Evolutionary conservation across 64 coral and sea anemone species (phyloP), one percentile per base, ranked within the genome.

Genomic region (Trachythela sp.): DNA sequence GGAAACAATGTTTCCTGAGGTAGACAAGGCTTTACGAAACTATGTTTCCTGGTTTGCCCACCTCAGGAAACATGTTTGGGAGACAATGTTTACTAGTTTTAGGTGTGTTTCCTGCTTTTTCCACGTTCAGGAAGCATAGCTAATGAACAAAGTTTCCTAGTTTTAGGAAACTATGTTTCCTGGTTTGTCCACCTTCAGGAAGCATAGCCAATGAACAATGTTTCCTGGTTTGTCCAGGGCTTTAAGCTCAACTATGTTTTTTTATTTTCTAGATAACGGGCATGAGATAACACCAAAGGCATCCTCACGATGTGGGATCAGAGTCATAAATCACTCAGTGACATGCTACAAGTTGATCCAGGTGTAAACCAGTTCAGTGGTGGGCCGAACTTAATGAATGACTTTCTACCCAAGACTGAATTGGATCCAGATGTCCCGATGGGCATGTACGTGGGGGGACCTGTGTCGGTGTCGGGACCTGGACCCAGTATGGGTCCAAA

Each of bases 341-440:
- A 80, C 75, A 80, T 80, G 75, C 37, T 80, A 11, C 49, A 52
- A 52, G 49, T 52, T 1, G 75, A 80, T 80, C 20, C 59, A 68
- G 30, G 59, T 6, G 59, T 68, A 2, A 30, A 35, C 30, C 75
- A 80, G 30, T 80, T 80, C 30, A 2, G 6, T 39, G 75, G 75
- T 9, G 75, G 75, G 10, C 26, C 56, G 20, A 80, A 80, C 33
- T 38, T 80, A 17, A 80, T 80, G 75, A 34, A 15, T 10, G 75
- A 80, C 20, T 80, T 80, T 80, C 31, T 80, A 18, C 75, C 75
- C 75, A 80, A 80, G 37, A 80, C 31, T 80, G 75, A 80, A 80
- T 30, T 80, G 34, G 75, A 80, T 22, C 34, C 75, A 15, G 75
- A 80, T 17, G 2, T 0, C 31, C 11, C 75, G 37, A 80, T 80